Base-by-base conservation (phyloP, 2,888 invertebrate genomes). In the Deroplatys truncata region DNA sequence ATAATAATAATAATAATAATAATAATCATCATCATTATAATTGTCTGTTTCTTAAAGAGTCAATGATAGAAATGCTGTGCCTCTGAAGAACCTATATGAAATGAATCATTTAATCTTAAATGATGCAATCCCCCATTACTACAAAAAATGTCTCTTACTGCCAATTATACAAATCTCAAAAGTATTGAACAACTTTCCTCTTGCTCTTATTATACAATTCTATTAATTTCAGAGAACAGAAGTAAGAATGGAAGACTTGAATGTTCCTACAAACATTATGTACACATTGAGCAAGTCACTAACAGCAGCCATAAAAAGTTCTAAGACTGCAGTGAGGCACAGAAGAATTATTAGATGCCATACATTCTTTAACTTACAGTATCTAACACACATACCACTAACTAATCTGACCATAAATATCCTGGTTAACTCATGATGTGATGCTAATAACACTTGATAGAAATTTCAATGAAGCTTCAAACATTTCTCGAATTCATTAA, bases 231-330 rank as follows among this genome's bases (percentile, higher is more conserved):
- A 25, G 20, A 15, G 13, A 43, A 43, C 43, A 43, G 43, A 43
- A 83, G 9, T 83, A 28, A 83, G 9, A 28, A 28, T 87, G 87
- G 87, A 87, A 87, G 87, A 87, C 87, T 82, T 87, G 35, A 87
- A 87, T 82, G 28, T 87, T 83, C 29, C 43, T 29, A n/a, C 72
- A 7, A 87, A 82, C 82, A 86, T 82, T 87, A 72, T 87, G 25
- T 87, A 87, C 82, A 87, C 20, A 87, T 83, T 87, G 87, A 87
- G 87, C 87, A 87, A 86, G 87, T 83, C 7, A 72, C 16, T 72
- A 9, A 72, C 20, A 72, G 56, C 56, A 72, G 56, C 20, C 56
- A 25, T 72, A 3, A 72, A 72, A 72, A 20, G 25, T 72, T 25
- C 4, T 72, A 72, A 72, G 16, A 25, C 56, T 4, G 56, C 56